Evolutionary conservation across 2,113 vertebrate genomes (phyloP).

Genomic region (Bubo bubo): DNA sequence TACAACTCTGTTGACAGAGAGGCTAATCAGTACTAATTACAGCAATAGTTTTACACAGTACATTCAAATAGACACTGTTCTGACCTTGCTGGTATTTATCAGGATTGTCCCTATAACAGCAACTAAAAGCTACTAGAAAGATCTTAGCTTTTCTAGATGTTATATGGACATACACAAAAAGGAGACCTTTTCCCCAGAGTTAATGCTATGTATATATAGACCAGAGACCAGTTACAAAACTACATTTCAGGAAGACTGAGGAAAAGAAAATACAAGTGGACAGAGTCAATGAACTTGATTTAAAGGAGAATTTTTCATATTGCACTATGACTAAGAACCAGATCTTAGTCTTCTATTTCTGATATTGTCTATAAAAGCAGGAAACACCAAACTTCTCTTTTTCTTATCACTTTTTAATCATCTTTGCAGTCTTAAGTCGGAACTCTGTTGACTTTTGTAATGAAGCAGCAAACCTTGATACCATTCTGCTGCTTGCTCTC

Average conservation of each 20-base stretch:
- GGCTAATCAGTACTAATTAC: background rate
- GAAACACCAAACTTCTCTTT: background rate
- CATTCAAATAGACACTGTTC: background rate
- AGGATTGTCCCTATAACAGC: background rate
- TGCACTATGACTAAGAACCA: background rate
- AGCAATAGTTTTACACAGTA: background rate
- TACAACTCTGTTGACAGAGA: background rate
- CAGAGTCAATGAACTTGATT: background rate
- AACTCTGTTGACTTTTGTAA: background rate
- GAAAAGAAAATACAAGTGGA: background rate
- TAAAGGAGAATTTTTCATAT: background rate
- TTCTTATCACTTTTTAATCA: background rate
- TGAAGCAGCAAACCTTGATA: background rate
- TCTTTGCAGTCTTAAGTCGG: background rate
- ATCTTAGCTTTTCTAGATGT: background rate
- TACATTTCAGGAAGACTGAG: background rate
- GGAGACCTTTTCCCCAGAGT: background rate
- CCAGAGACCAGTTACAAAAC: background rate
- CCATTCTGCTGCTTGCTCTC: background rate
- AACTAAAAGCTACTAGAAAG: background rate
- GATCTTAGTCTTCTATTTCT: background rate
- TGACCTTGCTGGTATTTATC: background rate
- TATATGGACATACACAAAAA: background rate
- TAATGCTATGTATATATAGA: background rate
- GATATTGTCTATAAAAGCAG: background rate